Evolutionary conservation across 2,797 vertebrate genomes (phyloP).

Genomic region (Microhierax caerulescens): DNA sequence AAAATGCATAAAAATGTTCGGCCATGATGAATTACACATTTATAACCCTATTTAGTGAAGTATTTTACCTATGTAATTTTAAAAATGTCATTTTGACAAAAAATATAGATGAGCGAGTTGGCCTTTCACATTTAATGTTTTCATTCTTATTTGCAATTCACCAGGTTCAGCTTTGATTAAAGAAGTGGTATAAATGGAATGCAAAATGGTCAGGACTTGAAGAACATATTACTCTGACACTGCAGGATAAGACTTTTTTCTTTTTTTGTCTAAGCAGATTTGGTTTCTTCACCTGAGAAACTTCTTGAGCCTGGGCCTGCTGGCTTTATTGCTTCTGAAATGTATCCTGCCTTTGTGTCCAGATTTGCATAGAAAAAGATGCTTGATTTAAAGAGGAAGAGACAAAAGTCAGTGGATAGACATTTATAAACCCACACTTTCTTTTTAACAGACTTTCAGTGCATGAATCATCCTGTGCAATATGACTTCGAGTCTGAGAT

Average conservation of each 20-base stretch:
- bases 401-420: not conserved
- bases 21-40: constrained; percentile 76
- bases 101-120: constrained; percentile 78
- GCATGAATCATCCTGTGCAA: not conserved
- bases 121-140: constrained; percentile 81
- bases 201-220: constrained; percentile 63
- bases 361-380: constrained; percentile 32
- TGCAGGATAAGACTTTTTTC: constrained; percentile 54
- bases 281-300: constrained; percentile 63
- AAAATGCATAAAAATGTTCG: constrained; percentile 71
- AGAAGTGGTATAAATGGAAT: constrained; percentile 65
- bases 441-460: not conserved
- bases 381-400: constrained; percentile 50
- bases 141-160: constrained; percentile 77
- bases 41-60: constrained; percentile 78
- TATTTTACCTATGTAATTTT: constrained; percentile 80
- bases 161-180: constrained; percentile 77
- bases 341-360: constrained; percentile 16
- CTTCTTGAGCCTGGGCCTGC: constrained; percentile 23
- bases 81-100: constrained; percentile 81
- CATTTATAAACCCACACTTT: not conserved
- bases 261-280: constrained; percentile 53
- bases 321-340: constrained; percentile 46
- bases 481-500: not conserved
- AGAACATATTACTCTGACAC: constrained; percentile 62